phyloP scores from a whole-genome alignment of 2,113 vertebrate genomes.

The Pachycephala philippinensis region DNA sequence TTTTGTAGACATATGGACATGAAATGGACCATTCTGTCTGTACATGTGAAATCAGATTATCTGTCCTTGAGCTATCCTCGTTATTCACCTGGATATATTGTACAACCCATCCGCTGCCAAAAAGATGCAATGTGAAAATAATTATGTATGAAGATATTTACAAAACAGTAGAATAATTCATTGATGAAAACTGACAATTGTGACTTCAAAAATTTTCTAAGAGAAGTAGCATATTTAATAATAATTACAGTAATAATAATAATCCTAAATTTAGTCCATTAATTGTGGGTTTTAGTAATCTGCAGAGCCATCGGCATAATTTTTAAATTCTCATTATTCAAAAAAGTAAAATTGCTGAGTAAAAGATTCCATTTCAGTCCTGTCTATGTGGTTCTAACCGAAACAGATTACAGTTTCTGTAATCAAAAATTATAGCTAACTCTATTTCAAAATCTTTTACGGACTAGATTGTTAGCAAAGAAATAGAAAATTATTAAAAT shows the following conservation, averaged over 20 bases:
- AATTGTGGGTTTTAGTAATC: background rate
- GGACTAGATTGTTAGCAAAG: background rate
- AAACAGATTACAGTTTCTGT: background rate
- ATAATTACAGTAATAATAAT: background rate
- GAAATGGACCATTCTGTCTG: background rate
- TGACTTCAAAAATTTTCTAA: background rate
- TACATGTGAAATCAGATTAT: background rate
- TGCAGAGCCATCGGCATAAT: accelerated
- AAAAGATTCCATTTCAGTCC: background rate
- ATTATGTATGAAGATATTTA: background rate
- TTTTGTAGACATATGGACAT: background rate
- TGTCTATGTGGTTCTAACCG: background rate
- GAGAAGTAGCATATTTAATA: background rate
- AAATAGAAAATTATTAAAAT: background rate
- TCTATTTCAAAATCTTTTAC: background rate
- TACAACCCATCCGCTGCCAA: background rate
- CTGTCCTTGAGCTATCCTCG: background rate
- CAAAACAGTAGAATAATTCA: background rate
- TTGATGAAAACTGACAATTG: background rate
- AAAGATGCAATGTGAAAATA: background rate
- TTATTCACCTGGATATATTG: background rate
- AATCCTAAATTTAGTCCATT: background rate
- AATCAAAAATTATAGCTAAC: background rate
- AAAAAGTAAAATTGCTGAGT: background rate
- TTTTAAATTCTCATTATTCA: background rate